phyloP scores from a whole-genome alignment of 2,113 vertebrate species.

The Semnopithecus entellus region DNA sequence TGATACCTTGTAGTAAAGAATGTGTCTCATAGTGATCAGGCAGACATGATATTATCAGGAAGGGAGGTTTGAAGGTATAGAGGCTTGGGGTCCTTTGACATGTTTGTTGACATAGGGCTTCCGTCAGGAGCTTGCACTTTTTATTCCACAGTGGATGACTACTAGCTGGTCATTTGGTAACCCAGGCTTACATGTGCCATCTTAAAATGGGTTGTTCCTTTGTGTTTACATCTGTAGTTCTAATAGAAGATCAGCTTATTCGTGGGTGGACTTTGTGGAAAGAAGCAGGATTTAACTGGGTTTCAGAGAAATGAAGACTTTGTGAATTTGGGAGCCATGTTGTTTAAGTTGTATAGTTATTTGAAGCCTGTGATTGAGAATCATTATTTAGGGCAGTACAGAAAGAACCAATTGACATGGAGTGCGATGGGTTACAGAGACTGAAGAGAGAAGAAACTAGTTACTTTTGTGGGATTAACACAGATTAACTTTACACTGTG shows the following conservation, averaged over 20 bases:
- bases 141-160: neutral
- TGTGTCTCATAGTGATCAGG: neutral
- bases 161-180: neutral
- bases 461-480: constrained; percentile 8
- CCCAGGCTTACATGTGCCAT: neutral
- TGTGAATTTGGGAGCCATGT: neutral
- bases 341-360: neutral
- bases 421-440: neutral
- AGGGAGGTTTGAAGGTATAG: neutral
- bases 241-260: neutral
- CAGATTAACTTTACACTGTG: neutral
- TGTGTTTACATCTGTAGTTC: neutral
- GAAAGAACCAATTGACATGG: neutral
- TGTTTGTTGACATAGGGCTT: neutral
- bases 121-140: neutral
- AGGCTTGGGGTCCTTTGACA: neutral
- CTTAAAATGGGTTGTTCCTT: neutral
- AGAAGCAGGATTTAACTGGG: constrained; percentile 9
- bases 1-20: neutral
- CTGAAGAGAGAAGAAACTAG: neutral
- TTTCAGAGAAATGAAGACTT: constrained; percentile 10
- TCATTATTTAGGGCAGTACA: neutral
- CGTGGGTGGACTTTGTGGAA: neutral
- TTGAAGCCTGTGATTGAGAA: neutral
- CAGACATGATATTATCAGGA: neutral